phyloP scores from a whole-genome alignment of 2,113 vertebrate species.

The Campylorhamphus procurvoides region DNA sequence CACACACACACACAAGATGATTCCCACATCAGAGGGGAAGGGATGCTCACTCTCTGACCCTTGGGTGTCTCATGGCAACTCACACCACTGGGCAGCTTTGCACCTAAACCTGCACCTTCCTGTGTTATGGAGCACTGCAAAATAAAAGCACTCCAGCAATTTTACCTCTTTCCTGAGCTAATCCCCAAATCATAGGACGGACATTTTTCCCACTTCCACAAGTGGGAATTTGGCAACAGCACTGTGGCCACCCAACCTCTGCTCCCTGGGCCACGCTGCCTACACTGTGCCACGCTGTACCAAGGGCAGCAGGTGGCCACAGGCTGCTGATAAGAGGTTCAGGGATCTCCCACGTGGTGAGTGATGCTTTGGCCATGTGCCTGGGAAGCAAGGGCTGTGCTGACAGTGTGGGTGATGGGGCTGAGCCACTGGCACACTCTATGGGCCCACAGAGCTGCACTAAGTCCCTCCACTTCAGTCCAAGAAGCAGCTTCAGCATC shows the following conservation, averaged over 20 bases:
- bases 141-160: not conserved
- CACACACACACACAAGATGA: rapidly evolving
- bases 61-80: not conserved
- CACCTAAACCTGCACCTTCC: not conserved
- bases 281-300: rapidly evolving
- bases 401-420: rapidly evolving
- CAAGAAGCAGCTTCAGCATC: rapidly evolving
- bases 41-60: not conserved
- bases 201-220: not conserved
- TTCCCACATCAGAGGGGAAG: not conserved
- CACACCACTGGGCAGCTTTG: not conserved
- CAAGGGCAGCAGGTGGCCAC: not conserved
- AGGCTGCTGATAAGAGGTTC: not conserved
- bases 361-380: rapidly evolving
- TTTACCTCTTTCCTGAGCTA: not conserved
- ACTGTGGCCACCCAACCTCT: not conserved
- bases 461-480: not conserved
- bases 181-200: not conserved
- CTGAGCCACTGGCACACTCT: not conserved
- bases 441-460: rapidly evolving
- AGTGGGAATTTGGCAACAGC: not conserved
- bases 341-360: not conserved
- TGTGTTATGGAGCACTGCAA: not conserved
- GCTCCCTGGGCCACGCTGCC: rapidly evolving
- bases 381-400: rapidly evolving